Evolutionary conservation across 2,113 vertebrate genomes (phyloP), one percentile per base, ranked within the genome.

Genomic region (Silurus glanis): DNA sequence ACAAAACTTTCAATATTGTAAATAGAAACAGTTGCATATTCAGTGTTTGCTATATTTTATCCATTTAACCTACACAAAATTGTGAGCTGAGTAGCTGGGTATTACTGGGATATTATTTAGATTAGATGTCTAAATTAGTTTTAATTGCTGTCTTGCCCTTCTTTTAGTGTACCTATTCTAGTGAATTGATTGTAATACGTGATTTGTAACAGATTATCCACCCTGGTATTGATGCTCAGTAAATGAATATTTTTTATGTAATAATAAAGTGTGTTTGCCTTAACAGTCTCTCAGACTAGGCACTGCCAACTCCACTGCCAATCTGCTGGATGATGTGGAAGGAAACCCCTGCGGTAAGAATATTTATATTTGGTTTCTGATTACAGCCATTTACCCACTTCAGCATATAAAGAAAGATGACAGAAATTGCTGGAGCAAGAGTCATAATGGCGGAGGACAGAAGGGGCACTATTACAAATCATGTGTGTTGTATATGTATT

Each of bases 241-340:
- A 81, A 64, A 21, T 84, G 37, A 37, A 37, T 3, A 37, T 37
- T 37, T 37, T 37, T 37, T 37, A 37, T 37, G 37, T 58, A 23
- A 87, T 85, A 45, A 49, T 10, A 74, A 37, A 37, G 37, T 37
- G 66, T 87, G 8, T 56, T 91, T 85, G 71, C 69, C 90, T 95
- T 93, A 90, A 93, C 92, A 53, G 64, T 13, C 0, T 0, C 88
- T 0, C 94, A 99, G 97, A 83, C 80, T 99, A 91, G 97, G 96
- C 75, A 96, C 97, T 0, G 96, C 97, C 0, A 96, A 96, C 25
- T 99, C 98, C 7, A 99, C 97, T 0, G 97, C 97, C 61, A 99
- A 99, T 86, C 97, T 99, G 8, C 94, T 99, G 0, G 97, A 99
- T 0, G 95, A 99, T 0, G 95, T 97, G 0, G 98, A 99, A 88